Percentiles rank a stretch among this genome's conserved stretches.
Conservation (phyloP, 2,888 invertebrate genomes). For the Lomographa bimaculata region DNA sequence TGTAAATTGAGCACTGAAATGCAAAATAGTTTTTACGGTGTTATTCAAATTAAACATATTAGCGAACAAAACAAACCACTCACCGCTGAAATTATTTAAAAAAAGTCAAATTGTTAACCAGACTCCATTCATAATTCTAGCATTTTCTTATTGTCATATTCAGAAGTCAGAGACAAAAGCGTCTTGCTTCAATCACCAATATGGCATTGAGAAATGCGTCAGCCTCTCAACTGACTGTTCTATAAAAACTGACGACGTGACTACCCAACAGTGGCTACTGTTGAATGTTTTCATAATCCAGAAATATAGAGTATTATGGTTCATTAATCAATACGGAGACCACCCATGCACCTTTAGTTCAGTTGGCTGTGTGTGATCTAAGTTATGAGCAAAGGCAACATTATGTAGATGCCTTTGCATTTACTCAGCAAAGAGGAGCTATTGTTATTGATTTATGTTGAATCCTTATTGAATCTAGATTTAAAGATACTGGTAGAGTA, state of each 20-base stretch:
- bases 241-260: slow-evolving; percentile 19
- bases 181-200: slow-evolving; percentile 9
- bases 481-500: too few species aligned
- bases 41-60: too few species aligned
- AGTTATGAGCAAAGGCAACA: slow-evolving; percentile 20
- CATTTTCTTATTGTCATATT: slow-evolving; percentile 1
- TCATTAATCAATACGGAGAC: slow-evolving; percentile 12
- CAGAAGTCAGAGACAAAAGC: too few species aligned
- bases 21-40: too few species aligned
- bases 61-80: too few species aligned
- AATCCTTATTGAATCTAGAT: too few species aligned
- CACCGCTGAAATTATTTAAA: too few species aligned
- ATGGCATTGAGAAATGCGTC: slow-evolving; percentile 19
- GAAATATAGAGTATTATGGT: background rate
- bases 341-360: slow-evolving; percentile 11
- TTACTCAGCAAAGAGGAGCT: too few species aligned
- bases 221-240: slow-evolving; percentile 5
- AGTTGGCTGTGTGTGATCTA: slow-evolving; percentile 13
- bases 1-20: too few species aligned
- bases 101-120: too few species aligned
- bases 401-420: slow-evolving; percentile 17
- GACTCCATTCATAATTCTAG: slow-evolving; percentile 1
- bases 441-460: too few species aligned
- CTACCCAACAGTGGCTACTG: slow-evolving; percentile 4
- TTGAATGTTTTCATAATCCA: background rate